Base-by-base conservation (phyloP, 2,113 vertebrate genomes). In the Microtus pennsylvanicus region DNA sequence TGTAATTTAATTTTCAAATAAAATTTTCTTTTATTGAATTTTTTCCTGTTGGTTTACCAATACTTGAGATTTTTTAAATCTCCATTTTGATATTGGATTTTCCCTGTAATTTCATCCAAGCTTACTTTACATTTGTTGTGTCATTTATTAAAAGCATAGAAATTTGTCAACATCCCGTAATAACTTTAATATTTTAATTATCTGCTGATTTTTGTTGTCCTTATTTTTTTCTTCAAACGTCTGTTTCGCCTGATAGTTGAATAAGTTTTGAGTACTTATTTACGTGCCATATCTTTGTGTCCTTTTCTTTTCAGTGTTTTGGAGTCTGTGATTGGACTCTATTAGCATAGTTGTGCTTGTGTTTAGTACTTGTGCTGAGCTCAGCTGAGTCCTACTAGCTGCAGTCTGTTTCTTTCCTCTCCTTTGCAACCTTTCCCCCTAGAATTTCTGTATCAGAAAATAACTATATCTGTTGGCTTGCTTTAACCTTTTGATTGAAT, bases 101-200 rank as follows among this genome's bases (percentile, higher is more conserved):
- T 80, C 50, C 47, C 14, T 83, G 33, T 85, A 83, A 69, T 58
- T 91, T 38, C 85, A 10, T 94, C 42, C 47, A 28, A 76, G 24
- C 47, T 94, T 58, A n/a, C 19, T 58, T 81, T 72, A n/a, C 81
- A 22, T 67, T 93, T 94, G 82, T 96, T 95, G 89, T 85, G n/a
- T 85, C 17, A n/a, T 42, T 75, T 42, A 75, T 42, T 75, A 75
- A 75, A 75, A 75, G 4, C 11, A 58, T 76, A 74, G 22, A 81
- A 82, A 58, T 14, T 85, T 92, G 2, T 91, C 91, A 89, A 70
- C 55, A 58, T 21, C 94, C 95, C 5, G 8, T 67, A 17, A 67
- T 89, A 8, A 50, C 69, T 82, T 87, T 86, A 81, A 81, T 81
- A 33, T 93, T 91, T 78, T 89, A 47, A 72, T 92, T 50, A 70